Percentiles rank a stretch among this genome's conserved stretches.
phyloP scores from a whole-genome alignment of 2,797 vertebrate species.

The Dromococcyx pavoninus region DNA sequence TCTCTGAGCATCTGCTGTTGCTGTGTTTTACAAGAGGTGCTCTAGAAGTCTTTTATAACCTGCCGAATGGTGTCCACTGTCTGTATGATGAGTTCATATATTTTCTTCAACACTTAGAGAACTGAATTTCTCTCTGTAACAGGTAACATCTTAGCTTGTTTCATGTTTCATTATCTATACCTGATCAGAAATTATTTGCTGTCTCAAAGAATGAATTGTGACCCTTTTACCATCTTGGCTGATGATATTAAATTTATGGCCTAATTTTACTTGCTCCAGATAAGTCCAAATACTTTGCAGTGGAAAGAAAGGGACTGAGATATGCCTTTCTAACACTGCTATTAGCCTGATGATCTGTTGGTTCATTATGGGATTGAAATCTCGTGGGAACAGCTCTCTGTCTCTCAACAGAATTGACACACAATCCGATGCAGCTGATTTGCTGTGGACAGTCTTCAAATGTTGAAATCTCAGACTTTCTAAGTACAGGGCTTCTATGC shows the following conservation, averaged over 20 bases:
- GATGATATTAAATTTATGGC: background rate
- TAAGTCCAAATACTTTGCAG: background rate
- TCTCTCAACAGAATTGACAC: constrained; percentile 36
- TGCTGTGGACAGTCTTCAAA: constrained; percentile 32
- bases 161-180: too few relatives aligned
- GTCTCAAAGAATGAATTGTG: background rate
- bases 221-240: background rate
- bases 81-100: background rate
- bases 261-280: constrained; percentile 18
- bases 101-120: background rate
- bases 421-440: constrained; percentile 19
- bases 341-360: constrained; percentile 10
- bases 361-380: background rate
- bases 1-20: background rate
- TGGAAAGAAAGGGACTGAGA: background rate
- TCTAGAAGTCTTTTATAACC: background rate
- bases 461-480: constrained; percentile 57
- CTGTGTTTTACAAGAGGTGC: background rate
- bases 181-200: background rate
- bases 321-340: background rate
- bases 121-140: background rate
- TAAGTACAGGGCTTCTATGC: constrained; percentile 63
- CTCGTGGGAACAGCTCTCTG: background rate
- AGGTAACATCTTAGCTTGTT: background rate
- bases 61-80: background rate